phyloP scores from a whole-genome alignment of 1,140 invertebrate species.

The Telenomus remus region DNA sequence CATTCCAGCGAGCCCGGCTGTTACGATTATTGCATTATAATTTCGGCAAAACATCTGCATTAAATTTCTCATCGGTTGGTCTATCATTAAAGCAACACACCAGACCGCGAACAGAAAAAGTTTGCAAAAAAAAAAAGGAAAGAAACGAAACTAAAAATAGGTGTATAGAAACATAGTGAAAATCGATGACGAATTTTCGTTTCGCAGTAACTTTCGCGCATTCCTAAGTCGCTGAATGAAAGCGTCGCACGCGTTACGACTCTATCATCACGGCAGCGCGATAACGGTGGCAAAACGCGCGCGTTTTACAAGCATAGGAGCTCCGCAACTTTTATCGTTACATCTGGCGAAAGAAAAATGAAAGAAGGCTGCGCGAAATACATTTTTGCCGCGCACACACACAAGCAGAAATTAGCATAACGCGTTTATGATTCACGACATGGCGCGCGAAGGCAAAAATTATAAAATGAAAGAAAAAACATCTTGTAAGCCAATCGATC shows the following conservation, averaged over 20 bases:
- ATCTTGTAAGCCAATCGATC: constrained; percentile 33
- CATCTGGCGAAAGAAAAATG: constrained; percentile 1
- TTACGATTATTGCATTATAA: constrained; percentile 47
- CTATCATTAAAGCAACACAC: constrained; percentile 45
- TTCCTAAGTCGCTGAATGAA: constrained; percentile 26
- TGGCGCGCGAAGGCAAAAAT: constrained; percentile 20
- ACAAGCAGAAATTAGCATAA: constrained; percentile 33
- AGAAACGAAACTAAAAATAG: too few relatives aligned
- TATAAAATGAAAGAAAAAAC: constrained; percentile 4
- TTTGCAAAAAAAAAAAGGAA: constrained; percentile 2
- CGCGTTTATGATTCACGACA: constrained; percentile 45
- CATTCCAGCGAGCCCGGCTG: constrained; percentile 23
- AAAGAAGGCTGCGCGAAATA: neutral
- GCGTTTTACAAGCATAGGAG: constrained; percentile 49
- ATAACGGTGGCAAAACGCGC: constrained; percentile 37
- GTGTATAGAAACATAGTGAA: too few relatives aligned
- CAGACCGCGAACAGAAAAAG: constrained; percentile 18
- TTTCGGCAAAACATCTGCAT: constrained; percentile 48
- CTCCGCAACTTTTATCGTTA: constrained; percentile 38
- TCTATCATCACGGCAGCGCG: constrained; percentile 49
- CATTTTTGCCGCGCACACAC: too few relatives aligned
- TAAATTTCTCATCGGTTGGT: constrained; percentile 20
- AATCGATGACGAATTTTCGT: too few relatives aligned
- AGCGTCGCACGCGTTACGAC: constrained; percentile 49
- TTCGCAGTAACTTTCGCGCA: constrained; percentile 7